These are phyloP conservation scores for Otis tarda DNA, from an alignment of 2,113 vertebrate species.

Conservation along the genomic window DNA sequence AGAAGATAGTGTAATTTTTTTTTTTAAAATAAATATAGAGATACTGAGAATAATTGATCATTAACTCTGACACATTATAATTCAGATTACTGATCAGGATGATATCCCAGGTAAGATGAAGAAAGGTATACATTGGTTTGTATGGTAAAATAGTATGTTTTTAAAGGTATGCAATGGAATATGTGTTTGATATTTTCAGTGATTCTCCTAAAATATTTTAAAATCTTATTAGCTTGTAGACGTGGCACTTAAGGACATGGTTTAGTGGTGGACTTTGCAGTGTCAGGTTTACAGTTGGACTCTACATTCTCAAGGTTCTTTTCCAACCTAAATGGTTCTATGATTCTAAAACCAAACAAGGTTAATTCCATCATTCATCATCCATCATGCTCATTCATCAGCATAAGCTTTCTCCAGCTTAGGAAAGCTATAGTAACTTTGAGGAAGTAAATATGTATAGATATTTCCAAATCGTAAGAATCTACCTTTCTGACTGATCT, in stretches of 20 bases:
- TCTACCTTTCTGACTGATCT: neutral
- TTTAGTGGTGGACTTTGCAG: neutral
- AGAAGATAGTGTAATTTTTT: neutral
- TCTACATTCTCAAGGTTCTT: neutral
- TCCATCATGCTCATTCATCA: neutral
- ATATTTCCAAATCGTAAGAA: neutral
- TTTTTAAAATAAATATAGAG: neutral
- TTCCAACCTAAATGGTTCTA: no score
- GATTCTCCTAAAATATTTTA: neutral
- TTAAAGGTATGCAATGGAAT: neutral
- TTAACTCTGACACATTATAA: neutral
- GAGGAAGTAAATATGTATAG: rapidly evolving
- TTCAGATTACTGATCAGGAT: neutral
- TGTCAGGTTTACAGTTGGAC: rapidly evolving
- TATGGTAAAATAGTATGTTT: neutral
- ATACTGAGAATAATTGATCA: neutral
- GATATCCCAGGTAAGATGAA: neutral
- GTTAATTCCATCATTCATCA: neutral
- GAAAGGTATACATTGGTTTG: neutral
- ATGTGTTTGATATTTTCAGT: neutral
- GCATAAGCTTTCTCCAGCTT: neutral
- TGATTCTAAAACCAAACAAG: neutral
- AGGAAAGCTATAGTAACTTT: neutral
- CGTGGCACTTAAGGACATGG: rapidly evolving
- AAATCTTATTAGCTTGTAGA: neutral